Base-by-base conservation (phyloP, 2,888 invertebrate genomes). In the Dromius quadrimaculatus region DNA sequence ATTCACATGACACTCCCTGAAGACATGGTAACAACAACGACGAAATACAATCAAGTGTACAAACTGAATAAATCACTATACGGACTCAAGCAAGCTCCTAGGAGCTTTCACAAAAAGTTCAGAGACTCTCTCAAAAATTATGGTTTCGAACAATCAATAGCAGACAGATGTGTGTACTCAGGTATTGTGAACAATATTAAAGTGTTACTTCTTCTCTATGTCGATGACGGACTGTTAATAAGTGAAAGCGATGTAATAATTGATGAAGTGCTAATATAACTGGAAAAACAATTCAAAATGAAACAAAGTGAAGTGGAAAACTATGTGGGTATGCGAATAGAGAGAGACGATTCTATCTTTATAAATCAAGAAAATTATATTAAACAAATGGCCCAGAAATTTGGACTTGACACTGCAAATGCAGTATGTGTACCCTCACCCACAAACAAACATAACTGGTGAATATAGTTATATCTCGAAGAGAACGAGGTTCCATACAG, bases 1-100 rank as follows among this genome's bases (percentile, higher is more conserved):
- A 17, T 71, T 1, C 66, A 34, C 59, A 73, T 71, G 73, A 47
- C 23, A 38, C 45, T 11, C 23, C 62, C 66, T 15, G 15, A 45
- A 11, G 9, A 32, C n/a, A n/a, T n/a, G n/a, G n/a, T n/a, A n/a
- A n/a, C n/a, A n/a, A n/a, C n/a, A n/a, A n/a, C n/a, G n/a, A n/a
- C n/a, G n/a, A 22, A 41, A 22, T 71, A 47, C 11, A 43, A 71
- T 66, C 41, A 65, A 2, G 73, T 72, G 3, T 75, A 61, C 13
- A 47, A 61, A 69, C 15, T 71, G 28, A 28, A 50, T 0, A 72
- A 71, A 66, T n/a, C n/a, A 47, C 41, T 5, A 9, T 75, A 74
- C 11, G 74, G 71, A 13, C 64, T 74, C 8, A 75, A 75, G 65
- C 73, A 73, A 15, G 45, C 57, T 65, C 59, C 50, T n/a, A 36